Conservation (phyloP, 2,113 vertebrate species). For the Columba livia region DNA sequence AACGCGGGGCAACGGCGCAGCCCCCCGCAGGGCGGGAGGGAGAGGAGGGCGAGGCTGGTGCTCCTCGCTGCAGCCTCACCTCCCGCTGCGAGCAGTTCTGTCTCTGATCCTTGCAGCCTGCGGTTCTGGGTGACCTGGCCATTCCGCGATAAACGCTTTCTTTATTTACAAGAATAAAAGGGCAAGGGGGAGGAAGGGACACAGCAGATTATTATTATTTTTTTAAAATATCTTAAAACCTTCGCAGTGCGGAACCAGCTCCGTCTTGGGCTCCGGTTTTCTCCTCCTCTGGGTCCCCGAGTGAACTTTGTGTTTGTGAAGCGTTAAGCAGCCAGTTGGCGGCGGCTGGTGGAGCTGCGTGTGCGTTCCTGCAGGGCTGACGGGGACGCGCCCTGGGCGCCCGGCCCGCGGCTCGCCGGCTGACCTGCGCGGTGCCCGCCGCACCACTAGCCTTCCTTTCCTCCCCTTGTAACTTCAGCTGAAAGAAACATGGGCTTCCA, state of each 20-base stretch:
- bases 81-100: neutral
- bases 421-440: neutral
- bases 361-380: no score
- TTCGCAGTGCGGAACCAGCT: neutral
- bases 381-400: neutral
- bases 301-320: neutral
- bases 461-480: neutral
- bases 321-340: no score
- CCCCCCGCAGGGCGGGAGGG: neutral
- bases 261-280: neutral
- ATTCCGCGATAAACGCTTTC: constrained; percentile 51
- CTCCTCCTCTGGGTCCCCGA: neutral
- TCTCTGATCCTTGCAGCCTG: neutral
- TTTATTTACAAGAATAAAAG: constrained; percentile 24
- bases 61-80: neutral
- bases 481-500: neutral
- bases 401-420: no score
- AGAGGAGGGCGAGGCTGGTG: neutral
- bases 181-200: constrained; percentile 10
- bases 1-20: neutral
- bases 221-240: neutral
- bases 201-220: neutral
- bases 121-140: constrained; percentile 27
- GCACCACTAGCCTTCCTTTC: neutral
- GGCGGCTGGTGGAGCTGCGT: no score